Base-by-base conservation (phyloP, 2,113 vertebrate genomes). In the Henicopernis longicauda region DNA sequence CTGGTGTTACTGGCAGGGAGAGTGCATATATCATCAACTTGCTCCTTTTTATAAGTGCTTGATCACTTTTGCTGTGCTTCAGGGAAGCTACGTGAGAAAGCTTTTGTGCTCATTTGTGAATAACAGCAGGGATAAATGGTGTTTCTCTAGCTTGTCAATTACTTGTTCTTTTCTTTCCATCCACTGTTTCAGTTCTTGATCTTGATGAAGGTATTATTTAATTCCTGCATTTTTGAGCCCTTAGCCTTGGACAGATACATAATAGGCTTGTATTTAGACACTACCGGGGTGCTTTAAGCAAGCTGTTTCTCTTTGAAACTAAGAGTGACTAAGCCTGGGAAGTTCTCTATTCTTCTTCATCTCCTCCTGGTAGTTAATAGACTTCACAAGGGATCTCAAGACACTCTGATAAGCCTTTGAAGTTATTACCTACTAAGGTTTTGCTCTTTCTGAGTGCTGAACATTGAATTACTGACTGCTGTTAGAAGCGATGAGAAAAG, bases 291-390 rank as follows among this genome's bases (percentile, higher is more conserved):
- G 59, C 80, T 86, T 67, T 84, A 74, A 78, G 69, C 94, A 88
- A 90, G 76, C 76, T 92, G 65, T 18, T 96, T 94, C 92, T 59
- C 69, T 95, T 83, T 96, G 82, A 94, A 86, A 31, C 44, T 47
- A 9, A 66, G 52, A 83, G 55, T 90, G 76, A 93, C 82, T 92
- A 78, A 95, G 90, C 38, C 58, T 71, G 32, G 29, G 26, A 93
- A 73, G 84, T 91, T 86, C 58, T 88, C 40, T 69, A 26, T 82
- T 91, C 79, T 95, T 93, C 82, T 44, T 90, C 47, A 13, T 92
- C 79, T 83, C 79, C 72, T 95, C 22, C 55, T 89, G 45, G 27
- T 67, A 65, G 82, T 90, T 96, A 95, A 88, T 74, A 61, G 90
- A 79, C 79, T 94, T 93, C 90, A 79, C 67, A 78, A 67, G 61